Conservation (phyloP, 2,113 vertebrate species). For the Lepisosteus oculatus region DNA sequence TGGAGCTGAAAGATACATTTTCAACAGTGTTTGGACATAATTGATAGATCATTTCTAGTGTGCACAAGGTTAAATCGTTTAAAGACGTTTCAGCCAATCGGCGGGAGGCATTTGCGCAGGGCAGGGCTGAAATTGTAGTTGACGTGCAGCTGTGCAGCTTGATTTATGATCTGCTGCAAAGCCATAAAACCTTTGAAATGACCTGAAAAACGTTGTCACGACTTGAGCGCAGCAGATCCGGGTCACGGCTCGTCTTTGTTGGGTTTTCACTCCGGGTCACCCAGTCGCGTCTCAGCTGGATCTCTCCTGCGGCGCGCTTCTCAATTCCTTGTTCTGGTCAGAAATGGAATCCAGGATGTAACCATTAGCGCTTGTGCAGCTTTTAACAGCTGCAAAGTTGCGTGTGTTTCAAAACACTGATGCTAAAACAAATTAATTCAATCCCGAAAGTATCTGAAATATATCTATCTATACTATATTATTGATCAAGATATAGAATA, state of each 20-base stretch:
- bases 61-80: slow-evolving; percentile 10
- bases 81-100: slow-evolving; percentile 4
- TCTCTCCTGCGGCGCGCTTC: slow-evolving; percentile 36
- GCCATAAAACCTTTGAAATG: slow-evolving; percentile 35
- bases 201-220: slow-evolving; percentile 45
- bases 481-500: no score
- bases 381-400: slow-evolving; percentile 9
- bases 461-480: no score
- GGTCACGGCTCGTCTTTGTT: slow-evolving; percentile 37
- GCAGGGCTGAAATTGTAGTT: background rate
- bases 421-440: no score
- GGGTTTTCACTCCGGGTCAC: background rate
- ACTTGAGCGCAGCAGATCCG: slow-evolving; percentile 33
- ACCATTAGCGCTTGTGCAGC: slow-evolving; percentile 2
- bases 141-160: slow-evolving; percentile 30
- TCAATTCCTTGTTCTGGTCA: slow-evolving; percentile 18
- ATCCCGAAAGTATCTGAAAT: no score
- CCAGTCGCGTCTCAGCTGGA: slow-evolving; percentile 35
- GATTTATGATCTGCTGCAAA: slow-evolving; percentile 36
- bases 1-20: background rate
- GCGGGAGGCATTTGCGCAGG: background rate
- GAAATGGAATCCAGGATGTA: slow-evolving; percentile 9
- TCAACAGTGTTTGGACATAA: slow-evolving; percentile 6
- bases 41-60: background rate
- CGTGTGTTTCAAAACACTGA: background rate